Evolutionary conservation across 30 jellyfish, hydroid and myxozoan species (phyloP).

Genomic region (Nemopilema nomurai): DNA sequence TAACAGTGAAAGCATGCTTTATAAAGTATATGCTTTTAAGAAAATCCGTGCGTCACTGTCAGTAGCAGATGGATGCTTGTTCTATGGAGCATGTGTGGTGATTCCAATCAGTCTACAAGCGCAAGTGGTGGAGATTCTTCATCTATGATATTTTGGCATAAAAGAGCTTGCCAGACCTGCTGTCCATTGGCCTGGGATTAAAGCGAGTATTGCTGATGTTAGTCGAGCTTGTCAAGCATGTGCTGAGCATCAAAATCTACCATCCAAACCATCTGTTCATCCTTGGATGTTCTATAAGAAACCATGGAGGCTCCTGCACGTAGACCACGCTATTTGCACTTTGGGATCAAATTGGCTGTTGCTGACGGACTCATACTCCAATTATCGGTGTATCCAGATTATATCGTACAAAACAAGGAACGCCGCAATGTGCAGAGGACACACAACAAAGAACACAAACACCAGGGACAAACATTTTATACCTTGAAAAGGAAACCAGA

Average conservation of each 20-base stretch:
- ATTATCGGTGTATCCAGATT: slow-evolving; percentile 35
- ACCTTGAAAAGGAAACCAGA: too few species aligned
- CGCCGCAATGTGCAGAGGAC: too few species aligned
- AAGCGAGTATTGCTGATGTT: slow-evolving; percentile 7
- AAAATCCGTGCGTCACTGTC: slow-evolving; percentile 7
- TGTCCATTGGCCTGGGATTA: slow-evolving; percentile 57
- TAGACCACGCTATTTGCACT: slow-evolving; percentile 32
- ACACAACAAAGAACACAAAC: too few species aligned
- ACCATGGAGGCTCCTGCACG: slow-evolving; percentile 53
- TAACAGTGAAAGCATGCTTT: not conserved
- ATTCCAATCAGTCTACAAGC: slow-evolving; percentile 23
- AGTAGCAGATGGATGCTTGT: slow-evolving; percentile 18
- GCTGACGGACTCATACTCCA: slow-evolving; percentile 47
- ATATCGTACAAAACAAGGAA: too few species aligned
- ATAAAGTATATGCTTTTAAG: not conserved
- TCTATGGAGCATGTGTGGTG: slow-evolving; percentile 37
- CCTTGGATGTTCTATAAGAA: slow-evolving; percentile 44
- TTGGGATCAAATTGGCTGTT: slow-evolving; percentile 44
- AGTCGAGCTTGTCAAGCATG: slow-evolving; percentile 19
- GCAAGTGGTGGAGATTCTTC: slow-evolving; percentile 28
- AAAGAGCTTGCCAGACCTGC: slow-evolving; percentile 47
- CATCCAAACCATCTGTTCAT: slow-evolving; percentile 26
- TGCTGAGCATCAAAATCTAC: slow-evolving; percentile 34
- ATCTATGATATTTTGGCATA: slow-evolving; percentile 60
- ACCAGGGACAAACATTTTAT: too few species aligned